Base-by-base conservation (phyloP, 35 echinoderm and acorn worm species). In the Apostichopus japonicus region DNA sequence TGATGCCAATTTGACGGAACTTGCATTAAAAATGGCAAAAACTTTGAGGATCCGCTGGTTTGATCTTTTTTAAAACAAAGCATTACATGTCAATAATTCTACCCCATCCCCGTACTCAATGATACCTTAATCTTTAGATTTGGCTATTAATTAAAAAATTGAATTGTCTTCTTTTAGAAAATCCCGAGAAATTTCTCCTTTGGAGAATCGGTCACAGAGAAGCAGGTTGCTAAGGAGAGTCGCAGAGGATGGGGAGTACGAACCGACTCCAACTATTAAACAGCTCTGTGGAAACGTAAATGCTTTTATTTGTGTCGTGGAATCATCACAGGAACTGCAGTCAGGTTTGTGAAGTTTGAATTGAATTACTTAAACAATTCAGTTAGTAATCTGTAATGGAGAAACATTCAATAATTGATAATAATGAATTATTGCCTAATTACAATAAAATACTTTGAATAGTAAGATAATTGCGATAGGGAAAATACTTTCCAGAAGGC, bases 231-330 rank as follows among this genome's bases (percentile, higher is more conserved):
- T 94, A 11, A 65, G 22, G 55, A 92, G 79, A 21, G 16, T 51
- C 5, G 90, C 86, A 52, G 73, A 90, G 4, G 91, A 77, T 56
- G 90, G 24, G 11, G 19, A 78, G 54, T 98, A 87, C 92, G 94
- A 98, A 90, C 92, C 93, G 6, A 94, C 75, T 9, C 53, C 91
- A 24, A 80, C 93, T 33, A 92, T 98, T 17, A 95, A 90, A 56
- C 87, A 92, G 22, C 93, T 98, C 17, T 96, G 94, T 73, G 22
- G 73, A 13, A 94, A 77, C 27, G 93, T 96, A 1, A 95, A 94
- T 91, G 96, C 92, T 2, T 98, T 98, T 56, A 93, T 98, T 24
- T 98, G 94, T 94, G 93, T 98, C n/a, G 94, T 98, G 24, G 93
- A 98, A 57, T 90, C 96, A 54, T 92, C 91, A 23, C 53, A 88